Evolutionary conservation across 2,888 invertebrate genomes (phyloP).

Genomic region (Dryomyza anilis): DNA sequence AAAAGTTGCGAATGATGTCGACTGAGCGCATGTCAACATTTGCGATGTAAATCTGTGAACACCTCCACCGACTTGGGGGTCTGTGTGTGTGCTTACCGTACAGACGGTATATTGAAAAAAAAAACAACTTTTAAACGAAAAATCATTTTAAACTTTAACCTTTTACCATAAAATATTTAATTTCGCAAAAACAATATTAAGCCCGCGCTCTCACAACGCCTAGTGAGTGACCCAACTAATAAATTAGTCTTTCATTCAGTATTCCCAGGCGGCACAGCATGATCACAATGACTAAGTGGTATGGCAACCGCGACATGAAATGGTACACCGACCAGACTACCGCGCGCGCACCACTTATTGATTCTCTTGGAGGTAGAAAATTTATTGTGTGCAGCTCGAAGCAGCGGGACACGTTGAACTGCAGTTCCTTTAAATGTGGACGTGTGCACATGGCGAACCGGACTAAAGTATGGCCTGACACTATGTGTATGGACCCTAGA

Average conservation of each 20-base stretch:
- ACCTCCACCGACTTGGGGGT: too few relatives aligned
- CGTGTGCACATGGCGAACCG: not conserved
- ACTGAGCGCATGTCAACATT: too few relatives aligned
- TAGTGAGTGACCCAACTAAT: not conserved
- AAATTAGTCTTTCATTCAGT: conserved; percentile 22
- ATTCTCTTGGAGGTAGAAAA: conserved; percentile 11
- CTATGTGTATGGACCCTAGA: too few relatives aligned
- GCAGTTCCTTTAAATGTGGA: not conserved
- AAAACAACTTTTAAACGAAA: too few relatives aligned
- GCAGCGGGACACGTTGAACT: not conserved
- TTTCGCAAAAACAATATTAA: too few relatives aligned
- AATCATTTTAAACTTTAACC: too few relatives aligned
- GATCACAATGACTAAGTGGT: not conserved
- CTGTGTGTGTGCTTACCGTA: too few relatives aligned
- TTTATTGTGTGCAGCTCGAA: conserved; percentile 20
- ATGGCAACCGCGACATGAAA: not conserved
- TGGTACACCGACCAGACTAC: not conserved
- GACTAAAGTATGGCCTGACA: too few relatives aligned
- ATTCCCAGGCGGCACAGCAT: conserved; percentile 16
- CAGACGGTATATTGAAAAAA: too few relatives aligned
- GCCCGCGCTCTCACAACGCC: not conserved
- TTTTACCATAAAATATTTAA: too few relatives aligned
- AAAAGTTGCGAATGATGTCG: too few relatives aligned
- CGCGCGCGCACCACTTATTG: conserved; percentile 15
- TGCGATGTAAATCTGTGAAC: too few relatives aligned